Evolutionary conservation across 2,797 vertebrate species (phyloP), one percentile per base, ranked within the genome.

Genomic region (Parauchenoglanis ngamensis): DNA sequence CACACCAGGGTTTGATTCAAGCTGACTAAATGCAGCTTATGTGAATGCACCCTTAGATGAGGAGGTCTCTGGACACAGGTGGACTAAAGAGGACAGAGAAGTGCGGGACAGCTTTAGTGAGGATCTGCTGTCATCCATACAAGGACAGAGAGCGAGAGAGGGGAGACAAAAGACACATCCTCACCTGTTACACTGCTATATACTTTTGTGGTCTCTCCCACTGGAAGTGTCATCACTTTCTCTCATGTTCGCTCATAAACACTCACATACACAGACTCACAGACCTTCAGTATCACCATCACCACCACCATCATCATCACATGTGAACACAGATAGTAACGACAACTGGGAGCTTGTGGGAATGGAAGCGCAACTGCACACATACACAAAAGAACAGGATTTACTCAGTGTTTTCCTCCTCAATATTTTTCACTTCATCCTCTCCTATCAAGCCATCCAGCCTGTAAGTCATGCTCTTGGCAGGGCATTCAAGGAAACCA

Each of bases 401-500:
- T 89, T 65, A 85, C 85, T 44, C 90, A 79, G 68, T 89, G 91
- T 87, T 86, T 92, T 88, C 87, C 91, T 91, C 89, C 80, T 89
- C 85, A 88, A 91, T 86, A 91, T 84, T 86, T 81, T 93, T 93
- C 52, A 35, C 67, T 87, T 88, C n/a, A 88, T 88, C 79, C 52
- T 75, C 79, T 84, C 57, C 35, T 79, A 83, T 86, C 85, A 85
- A 44, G 77, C 77, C 52, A 25, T 78, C 93, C 93, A 94, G 92
- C 89, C 90, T 85, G 92, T 92, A 94, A 94, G 94, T 95, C 94
- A 95, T 93, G 91, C 85, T 92, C 82, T 92, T 95, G 94, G 94
- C 93, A 17, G 7, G 52, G 93, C 91, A 92, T 93, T 90, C 90
- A 86, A 94, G 88, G 79, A 65, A 90, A 83, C 19, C 90, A 8